Conservation (phyloP, 2,888 invertebrate genomes). For the Rhamphomyia laevipes region DNA sequence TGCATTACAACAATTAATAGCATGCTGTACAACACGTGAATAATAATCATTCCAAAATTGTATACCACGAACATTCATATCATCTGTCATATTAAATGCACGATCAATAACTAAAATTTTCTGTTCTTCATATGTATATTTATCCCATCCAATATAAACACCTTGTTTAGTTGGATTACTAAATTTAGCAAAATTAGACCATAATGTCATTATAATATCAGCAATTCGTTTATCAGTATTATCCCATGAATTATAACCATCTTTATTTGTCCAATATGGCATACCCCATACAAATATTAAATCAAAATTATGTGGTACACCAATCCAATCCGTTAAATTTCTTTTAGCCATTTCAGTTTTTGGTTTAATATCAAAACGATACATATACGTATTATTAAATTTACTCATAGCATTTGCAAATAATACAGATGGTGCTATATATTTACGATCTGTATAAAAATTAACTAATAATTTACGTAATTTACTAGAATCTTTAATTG, state of each 20-base stretch:
- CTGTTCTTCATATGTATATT: constrained; percentile 53
- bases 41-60: constrained; percentile 79
- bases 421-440: constrained; percentile 57
- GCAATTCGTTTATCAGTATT: constrained; percentile 64
- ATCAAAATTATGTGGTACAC: constrained; percentile 72
- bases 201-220: constrained; percentile 68
- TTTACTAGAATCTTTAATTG: constrained; percentile 47
- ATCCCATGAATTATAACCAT: constrained; percentile 54
- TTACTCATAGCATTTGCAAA: constrained; percentile 53
- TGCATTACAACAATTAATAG: constrained; percentile 63
- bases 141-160: constrained; percentile 65
- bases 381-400: constrained; percentile 48
- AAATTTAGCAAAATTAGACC: constrained; percentile 65
- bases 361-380: constrained; percentile 65
- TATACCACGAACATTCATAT: constrained; percentile 63
- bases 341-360: constrained; percentile 50
- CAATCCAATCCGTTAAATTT: constrained; percentile 63
- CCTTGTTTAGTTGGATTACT: constrained; percentile 59
- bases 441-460: constrained; percentile 63
- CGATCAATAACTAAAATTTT: constrained; percentile 63
- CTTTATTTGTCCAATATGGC: constrained; percentile 54
- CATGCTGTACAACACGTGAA: constrained; percentile 60
- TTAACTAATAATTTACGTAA: constrained; percentile 55
- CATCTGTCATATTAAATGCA: constrained; percentile 64
- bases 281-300: constrained; percentile 72